Evolutionary conservation across 2,113 vertebrate genomes (phyloP).

Genomic region (Chinchilla lanigera): DNA sequence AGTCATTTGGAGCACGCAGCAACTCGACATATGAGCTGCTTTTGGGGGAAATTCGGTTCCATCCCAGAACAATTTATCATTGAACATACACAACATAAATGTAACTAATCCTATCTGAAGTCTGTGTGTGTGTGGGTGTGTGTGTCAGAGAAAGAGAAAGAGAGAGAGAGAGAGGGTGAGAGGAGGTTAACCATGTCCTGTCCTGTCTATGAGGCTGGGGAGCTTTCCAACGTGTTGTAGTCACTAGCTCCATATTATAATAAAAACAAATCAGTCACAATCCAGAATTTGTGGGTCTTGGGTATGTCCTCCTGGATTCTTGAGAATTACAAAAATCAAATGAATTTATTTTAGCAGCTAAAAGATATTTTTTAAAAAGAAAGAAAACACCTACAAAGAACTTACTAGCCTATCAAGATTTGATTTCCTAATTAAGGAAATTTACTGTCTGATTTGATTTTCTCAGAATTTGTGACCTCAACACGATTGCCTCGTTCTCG

Average conservation of each 20-base stretch:
- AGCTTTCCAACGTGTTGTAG: not conserved
- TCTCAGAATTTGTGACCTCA: not conserved
- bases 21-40: slow-evolving; percentile 62
- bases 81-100: not conserved
- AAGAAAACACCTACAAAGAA: slow-evolving; percentile 21
- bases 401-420: not conserved
- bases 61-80: slow-evolving; percentile 64
- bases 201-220: not conserved
- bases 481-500: not conserved
- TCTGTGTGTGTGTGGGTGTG: not conserved
- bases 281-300: slow-evolving; percentile 21
- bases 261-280: slow-evolving; percentile 7
- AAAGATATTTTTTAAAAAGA: not conserved
- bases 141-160: not conserved
- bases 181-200: not conserved
- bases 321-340: not conserved
- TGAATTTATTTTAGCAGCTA: slow-evolving; percentile 38
- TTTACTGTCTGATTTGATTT: not conserved
- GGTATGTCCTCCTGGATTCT: not conserved
- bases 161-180: not conserved
- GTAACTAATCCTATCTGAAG: not conserved
- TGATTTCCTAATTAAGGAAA: slow-evolving; percentile 11
- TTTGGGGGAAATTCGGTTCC: slow-evolving; percentile 61
- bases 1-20: slow-evolving; percentile 43
- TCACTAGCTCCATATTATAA: not conserved